Conservation (phyloP, 2,113 vertebrate genomes). For the Madoqua kirkii region DNA sequence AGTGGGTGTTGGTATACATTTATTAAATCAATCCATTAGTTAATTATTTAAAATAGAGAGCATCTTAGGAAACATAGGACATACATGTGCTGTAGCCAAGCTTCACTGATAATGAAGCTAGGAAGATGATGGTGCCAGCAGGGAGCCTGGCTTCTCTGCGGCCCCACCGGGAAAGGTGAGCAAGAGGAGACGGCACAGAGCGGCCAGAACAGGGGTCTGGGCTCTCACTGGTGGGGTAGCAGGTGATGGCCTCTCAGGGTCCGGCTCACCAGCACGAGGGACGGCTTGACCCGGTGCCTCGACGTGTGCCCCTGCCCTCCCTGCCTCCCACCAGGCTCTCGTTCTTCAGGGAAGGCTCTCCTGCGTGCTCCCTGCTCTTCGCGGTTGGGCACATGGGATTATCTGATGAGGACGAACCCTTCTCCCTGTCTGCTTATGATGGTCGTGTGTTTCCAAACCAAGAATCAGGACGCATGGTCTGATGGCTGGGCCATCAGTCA, state of each 20-base stretch:
- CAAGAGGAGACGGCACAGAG: fast-evolving
- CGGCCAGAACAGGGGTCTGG: background rate
- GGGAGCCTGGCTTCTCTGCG: background rate
- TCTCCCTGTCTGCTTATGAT: fast-evolving
- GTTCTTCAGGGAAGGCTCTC: background rate
- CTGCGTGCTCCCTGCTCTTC: fast-evolving
- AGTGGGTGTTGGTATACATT: fast-evolving
- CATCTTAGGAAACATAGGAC: background rate
- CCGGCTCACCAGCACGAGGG: background rate
- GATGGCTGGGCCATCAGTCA: background rate
- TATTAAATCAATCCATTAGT: background rate
- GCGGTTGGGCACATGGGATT: fast-evolving
- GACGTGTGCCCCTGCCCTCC: background rate
- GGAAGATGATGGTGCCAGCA: fast-evolving
- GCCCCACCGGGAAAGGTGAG: background rate
- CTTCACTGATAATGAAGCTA: background rate
- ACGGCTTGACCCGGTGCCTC: fast-evolving
- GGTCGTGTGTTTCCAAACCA: background rate
- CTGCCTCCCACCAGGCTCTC: background rate
- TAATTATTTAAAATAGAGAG: background rate
- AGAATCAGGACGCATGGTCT: fast-evolving
- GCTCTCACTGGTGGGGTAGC: fast-evolving
- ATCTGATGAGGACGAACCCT: no score
- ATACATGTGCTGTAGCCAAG: fast-evolving
- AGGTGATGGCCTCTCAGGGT: fast-evolving